A percentile compares a stretch with the other conserved stretches of the same genome.
These are phyloP conservation scores for Brachionus manjavacas DNA, from an alignment of 1,140 invertebrate species.

Conservation along the genomic window DNA sequence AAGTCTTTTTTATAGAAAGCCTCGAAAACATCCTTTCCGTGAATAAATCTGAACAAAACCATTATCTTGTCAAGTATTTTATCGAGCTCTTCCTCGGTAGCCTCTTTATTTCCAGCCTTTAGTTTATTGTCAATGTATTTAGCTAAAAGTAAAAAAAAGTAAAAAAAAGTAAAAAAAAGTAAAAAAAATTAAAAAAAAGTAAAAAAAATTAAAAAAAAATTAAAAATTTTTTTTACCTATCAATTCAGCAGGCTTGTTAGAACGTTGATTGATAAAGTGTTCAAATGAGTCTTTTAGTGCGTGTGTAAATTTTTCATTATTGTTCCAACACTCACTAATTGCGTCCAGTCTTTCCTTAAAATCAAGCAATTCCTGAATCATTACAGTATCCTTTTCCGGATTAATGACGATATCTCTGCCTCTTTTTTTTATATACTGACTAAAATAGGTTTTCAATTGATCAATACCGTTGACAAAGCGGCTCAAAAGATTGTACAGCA, in stretches of 20 bases:
- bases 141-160: constrained; percentile 60
- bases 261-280: constrained; percentile 94
- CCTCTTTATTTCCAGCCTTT: constrained; percentile 74
- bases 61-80: constrained; percentile 95
- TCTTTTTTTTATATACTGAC: constrained; percentile 84
- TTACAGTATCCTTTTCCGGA: constrained; percentile 70
- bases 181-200: neutral
- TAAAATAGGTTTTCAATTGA: constrained; percentile 89
- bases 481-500: constrained; percentile 94
- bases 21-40: constrained; percentile 99
- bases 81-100: constrained; percentile 87
- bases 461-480: constrained; percentile 82
- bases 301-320: constrained; percentile 76
- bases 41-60: constrained; percentile 95
- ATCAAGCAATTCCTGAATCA: constrained; percentile 83
- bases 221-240: constrained; percentile 55
- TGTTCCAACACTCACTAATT: constrained; percentile 92
- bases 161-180: neutral
- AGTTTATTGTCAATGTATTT: constrained; percentile 98
- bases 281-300: constrained; percentile 97
- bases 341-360: constrained; percentile 96
- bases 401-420: constrained; percentile 87
- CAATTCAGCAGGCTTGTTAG: constrained; percentile 89
- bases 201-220: neutral
- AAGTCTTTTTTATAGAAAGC: constrained; percentile 98